Conservation (phyloP, 2,888 invertebrate genomes). For the Tolmerus cingulatus region DNA sequence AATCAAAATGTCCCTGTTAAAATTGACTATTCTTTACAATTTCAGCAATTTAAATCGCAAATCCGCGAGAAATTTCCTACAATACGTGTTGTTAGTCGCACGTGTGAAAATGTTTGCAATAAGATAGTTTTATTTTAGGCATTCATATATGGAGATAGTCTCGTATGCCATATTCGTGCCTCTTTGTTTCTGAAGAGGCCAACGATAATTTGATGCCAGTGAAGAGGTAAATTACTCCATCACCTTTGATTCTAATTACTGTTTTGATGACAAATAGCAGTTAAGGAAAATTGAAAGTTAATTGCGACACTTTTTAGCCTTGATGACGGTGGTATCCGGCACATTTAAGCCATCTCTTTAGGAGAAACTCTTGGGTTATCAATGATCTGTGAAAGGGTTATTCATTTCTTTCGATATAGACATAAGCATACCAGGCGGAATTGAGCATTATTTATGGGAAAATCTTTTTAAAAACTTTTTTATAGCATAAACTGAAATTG, state of each 20-base stretch:
- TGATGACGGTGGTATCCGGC: not conserved
- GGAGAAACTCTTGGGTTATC: not conserved
- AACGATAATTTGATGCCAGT: not conserved
- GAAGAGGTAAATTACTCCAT: not conserved
- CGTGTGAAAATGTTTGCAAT: not conserved
- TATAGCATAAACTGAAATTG: too few relatives aligned
- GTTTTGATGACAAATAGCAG: not conserved
- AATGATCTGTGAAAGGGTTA: not conserved
- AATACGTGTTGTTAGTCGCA: not conserved
- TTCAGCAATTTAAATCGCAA: not conserved
- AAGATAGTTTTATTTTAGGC: not conserved
- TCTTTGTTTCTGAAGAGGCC: not conserved
- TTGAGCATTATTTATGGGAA: not conserved
- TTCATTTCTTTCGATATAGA: not conserved
- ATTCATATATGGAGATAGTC: too few relatives aligned
- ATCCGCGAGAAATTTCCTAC: not conserved
- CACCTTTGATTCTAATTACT: not conserved
- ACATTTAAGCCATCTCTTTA: not conserved
- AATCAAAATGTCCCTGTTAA: not conserved
- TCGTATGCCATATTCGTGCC: too few relatives aligned
- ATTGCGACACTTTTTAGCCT: not conserved
- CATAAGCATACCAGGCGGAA: not conserved
- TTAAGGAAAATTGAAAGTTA: not conserved
- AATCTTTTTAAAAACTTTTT: not conserved
- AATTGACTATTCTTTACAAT: not conserved